phyloP scores from a whole-genome alignment of 2,797 vertebrate genomes.

The Morus bassanus region DNA sequence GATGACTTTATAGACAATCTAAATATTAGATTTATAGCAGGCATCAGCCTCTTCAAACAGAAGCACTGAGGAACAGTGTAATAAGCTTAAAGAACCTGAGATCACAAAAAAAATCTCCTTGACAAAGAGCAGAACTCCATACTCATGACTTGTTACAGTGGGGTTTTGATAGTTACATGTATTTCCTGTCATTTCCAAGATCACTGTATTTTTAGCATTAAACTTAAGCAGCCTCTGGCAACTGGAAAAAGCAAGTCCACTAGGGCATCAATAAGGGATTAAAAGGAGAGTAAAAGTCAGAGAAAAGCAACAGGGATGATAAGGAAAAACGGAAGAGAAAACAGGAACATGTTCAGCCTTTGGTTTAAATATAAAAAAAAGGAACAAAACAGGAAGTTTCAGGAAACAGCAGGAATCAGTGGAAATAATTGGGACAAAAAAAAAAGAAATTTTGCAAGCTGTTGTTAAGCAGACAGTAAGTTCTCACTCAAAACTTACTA shows the following conservation, averaged over 20 bases:
- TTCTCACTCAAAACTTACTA: background rate
- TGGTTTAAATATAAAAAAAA: background rate
- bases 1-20: too few species aligned
- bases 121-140: background rate
- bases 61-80: background rate
- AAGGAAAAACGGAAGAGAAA: conserved; percentile 18
- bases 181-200: background rate
- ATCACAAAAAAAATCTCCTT: background rate
- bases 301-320: background rate
- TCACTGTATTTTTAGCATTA: background rate
- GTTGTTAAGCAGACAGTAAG: background rate
- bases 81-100: background rate
- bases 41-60: background rate
- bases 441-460: background rate
- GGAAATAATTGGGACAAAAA: background rate
- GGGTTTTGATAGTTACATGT: background rate
- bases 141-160: background rate
- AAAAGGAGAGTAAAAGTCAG: background rate
- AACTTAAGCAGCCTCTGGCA: background rate
- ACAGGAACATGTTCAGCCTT: background rate
- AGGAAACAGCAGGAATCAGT: background rate
- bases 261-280: background rate
- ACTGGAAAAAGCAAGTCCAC: background rate
- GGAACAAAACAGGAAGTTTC: background rate
- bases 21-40: background rate